These are phyloP conservation scores for Ceratothoa steindachneri DNA, from an alignment of 2,888 invertebrate species.

Conservation along the genomic window DNA sequence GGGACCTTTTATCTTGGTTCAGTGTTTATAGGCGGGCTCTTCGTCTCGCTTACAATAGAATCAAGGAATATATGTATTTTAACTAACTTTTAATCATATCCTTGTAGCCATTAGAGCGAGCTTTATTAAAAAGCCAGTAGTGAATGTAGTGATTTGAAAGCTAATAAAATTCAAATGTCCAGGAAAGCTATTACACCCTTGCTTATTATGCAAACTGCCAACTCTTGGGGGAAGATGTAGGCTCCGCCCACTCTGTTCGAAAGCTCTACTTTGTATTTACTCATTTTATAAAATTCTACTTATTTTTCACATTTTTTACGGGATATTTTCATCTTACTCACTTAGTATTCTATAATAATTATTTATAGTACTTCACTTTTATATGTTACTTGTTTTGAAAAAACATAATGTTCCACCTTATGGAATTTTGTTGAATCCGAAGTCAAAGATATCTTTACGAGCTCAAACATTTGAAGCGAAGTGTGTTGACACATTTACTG, in stretches of 20 bases:
- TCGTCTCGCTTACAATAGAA: conserved; percentile 32
- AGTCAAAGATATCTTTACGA: neutral
- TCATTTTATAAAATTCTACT: neutral
- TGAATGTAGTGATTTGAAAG: conserved; percentile 40
- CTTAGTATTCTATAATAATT: too few species aligned
- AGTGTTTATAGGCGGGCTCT: conserved; percentile 28
- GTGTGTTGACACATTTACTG: conserved; percentile 44
- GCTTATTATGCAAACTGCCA: conserved; percentile 46
- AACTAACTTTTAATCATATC: conserved; percentile 42
- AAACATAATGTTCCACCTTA: too few species aligned
- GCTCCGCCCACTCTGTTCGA: conserved; percentile 5
- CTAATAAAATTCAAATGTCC: conserved; percentile 44
- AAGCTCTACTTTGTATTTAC: neutral
- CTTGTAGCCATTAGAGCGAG: conserved; percentile 39
- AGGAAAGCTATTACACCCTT: conserved; percentile 32
- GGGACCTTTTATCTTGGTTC: too few species aligned
- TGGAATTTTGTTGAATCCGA: conserved; percentile 17
- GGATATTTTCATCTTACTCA: too few species aligned
- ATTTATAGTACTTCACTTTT: too few species aligned
- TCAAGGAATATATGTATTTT: conserved; percentile 42
- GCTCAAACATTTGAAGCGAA: neutral
- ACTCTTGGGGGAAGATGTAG: conserved; percentile 3
- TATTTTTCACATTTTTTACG: too few species aligned
- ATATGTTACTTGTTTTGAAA: too few species aligned
- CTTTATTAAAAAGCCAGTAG: conserved; percentile 42